Percentiles rank a stretch among this genome's conserved stretches.
Evolutionary conservation across 1,140 invertebrate species (phyloP).

Genomic region (Heliconius eleuchia): DNA sequence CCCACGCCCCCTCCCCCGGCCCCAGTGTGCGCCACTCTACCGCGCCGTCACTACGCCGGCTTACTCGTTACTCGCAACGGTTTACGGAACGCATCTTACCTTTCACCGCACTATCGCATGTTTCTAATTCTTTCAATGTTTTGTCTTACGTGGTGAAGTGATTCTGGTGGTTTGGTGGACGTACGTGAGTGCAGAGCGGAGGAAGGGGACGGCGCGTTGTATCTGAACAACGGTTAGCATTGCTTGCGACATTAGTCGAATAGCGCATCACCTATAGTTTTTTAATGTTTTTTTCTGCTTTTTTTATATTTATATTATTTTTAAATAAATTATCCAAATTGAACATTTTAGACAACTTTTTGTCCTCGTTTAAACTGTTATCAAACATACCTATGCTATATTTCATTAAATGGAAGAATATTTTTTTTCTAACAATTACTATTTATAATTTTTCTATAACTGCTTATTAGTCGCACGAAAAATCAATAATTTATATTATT

Average conservation of each 20-base stretch:
- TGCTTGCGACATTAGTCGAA: conserved; percentile 44
- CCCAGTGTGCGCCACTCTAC: conserved; percentile 76
- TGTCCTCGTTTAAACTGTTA: not conserved
- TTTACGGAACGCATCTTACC: conserved; percentile 72
- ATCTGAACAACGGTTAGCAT: conserved; percentile 56
- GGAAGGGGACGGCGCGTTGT: conserved; percentile 34
- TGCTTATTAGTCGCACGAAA: not conserved
- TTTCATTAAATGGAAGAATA: not conserved
- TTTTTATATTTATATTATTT: not conserved
- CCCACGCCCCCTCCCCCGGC: conserved; percentile 45
- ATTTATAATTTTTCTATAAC: not conserved
- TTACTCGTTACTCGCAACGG: conserved; percentile 67
- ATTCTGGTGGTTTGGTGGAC: conserved; percentile 75
- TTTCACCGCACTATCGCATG: conserved; percentile 76
- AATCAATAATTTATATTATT: not conserved
- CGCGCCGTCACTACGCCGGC: conserved; percentile 71
- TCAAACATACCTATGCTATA: not conserved
- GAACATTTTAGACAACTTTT: not conserved
- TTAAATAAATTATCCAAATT: not conserved
- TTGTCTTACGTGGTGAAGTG: conserved; percentile 72
- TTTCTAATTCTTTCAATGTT: conserved; percentile 58
- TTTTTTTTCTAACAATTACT: not conserved
- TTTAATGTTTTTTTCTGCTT: not conserved
- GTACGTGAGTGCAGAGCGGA: conserved; percentile 59
- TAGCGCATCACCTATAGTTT: conserved; percentile 20